These are phyloP conservation scores for Pollachius pollachius DNA, from an alignment of 2,113 vertebrate species.

Conservation along the genomic window DNA sequence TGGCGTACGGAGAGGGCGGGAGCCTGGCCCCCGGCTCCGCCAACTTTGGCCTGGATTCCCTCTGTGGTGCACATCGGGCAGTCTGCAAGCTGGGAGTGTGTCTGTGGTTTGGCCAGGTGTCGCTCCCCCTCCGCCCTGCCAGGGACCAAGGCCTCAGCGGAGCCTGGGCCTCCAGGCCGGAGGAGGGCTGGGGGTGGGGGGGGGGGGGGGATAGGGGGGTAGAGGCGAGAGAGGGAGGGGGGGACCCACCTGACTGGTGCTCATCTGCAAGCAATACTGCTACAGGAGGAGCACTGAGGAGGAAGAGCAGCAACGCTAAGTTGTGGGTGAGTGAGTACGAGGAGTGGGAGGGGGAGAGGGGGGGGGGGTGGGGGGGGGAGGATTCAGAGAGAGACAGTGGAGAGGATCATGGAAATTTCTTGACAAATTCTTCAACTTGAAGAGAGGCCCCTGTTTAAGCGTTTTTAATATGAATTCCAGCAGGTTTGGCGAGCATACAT, in stretches of 20 bases:
- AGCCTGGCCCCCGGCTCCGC: slow-evolving; percentile 32
- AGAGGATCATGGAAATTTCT: slow-evolving; percentile 59
- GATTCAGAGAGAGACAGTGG: slow-evolving; percentile 15
- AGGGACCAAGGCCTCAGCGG: slow-evolving; percentile 62
- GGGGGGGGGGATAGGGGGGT: too few relatives aligned
- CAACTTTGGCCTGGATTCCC: slow-evolving; percentile 75
- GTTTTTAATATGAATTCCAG: slow-evolving; percentile 67
- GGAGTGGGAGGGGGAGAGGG: neutral
- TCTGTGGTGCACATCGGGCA: slow-evolving; percentile 66
- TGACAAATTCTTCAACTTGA: slow-evolving; percentile 51
- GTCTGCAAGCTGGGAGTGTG: slow-evolving; percentile 72
- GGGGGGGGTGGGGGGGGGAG: slow-evolving; percentile 7
- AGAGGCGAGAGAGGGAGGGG: neutral
- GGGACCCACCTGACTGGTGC: slow-evolving; percentile 68
- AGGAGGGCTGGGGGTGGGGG: slow-evolving; percentile 51
- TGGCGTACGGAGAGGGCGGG: neutral
- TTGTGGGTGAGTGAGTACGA: neutral
- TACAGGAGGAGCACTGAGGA: slow-evolving; percentile 43
- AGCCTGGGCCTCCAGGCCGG: slow-evolving; percentile 57
- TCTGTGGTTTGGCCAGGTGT: slow-evolving; percentile 76
- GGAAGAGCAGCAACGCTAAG: slow-evolving; percentile 28
- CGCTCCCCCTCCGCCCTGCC: slow-evolving; percentile 51
- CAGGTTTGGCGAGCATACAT: slow-evolving; percentile 62
- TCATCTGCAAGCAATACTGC: slow-evolving; percentile 68
- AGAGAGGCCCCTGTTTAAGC: slow-evolving; percentile 53